Evolutionary conservation across 2,113 vertebrate species (phyloP).

Genomic region (Labeo rohita): DNA sequence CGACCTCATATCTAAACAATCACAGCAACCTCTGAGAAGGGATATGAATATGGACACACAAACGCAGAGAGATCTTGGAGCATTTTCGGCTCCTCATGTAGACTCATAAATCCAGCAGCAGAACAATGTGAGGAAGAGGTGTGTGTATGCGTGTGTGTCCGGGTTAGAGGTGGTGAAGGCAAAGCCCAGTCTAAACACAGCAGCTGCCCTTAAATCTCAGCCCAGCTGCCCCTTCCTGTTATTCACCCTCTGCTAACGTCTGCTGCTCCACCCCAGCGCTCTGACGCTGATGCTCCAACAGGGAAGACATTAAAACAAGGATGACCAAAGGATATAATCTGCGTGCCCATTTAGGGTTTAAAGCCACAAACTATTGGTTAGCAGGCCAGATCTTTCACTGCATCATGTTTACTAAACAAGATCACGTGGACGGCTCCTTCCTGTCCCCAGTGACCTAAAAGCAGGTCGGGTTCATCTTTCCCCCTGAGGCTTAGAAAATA

Average conservation of each 20-base stretch:
- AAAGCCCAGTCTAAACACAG: constrained; percentile 70
- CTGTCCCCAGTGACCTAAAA: background rate
- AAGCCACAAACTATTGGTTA: background rate
- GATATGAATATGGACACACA: constrained; percentile 34
- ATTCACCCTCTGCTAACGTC: constrained; percentile 56
- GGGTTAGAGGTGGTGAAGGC: constrained; percentile 59
- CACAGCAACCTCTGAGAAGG: constrained; percentile 45
- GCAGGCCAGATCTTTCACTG: constrained; percentile 8
- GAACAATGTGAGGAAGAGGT: constrained; percentile 81
- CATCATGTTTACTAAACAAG: constrained; percentile 16
- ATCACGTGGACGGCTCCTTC: background rate
- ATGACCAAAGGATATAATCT: constrained; percentile 5
- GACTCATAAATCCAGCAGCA: constrained; percentile 74
- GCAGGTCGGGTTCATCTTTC: constrained; percentile 4
- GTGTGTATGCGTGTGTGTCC: constrained; percentile 67
- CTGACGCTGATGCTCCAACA: background rate
- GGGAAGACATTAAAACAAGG: constrained; percentile 24
- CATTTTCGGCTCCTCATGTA: constrained; percentile 68
- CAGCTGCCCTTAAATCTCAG: constrained; percentile 70
- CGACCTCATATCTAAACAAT: constrained; percentile 45
- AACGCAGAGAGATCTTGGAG: constrained; percentile 33
- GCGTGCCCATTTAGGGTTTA: background rate
- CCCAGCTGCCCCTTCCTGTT: constrained; percentile 82
- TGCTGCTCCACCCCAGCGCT: constrained; percentile 8
- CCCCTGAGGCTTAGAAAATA: constrained; percentile 1